Evolutionary conservation across 1,140 invertebrate genomes (phyloP).

Genomic region (Dendroctonus valens): DNA sequence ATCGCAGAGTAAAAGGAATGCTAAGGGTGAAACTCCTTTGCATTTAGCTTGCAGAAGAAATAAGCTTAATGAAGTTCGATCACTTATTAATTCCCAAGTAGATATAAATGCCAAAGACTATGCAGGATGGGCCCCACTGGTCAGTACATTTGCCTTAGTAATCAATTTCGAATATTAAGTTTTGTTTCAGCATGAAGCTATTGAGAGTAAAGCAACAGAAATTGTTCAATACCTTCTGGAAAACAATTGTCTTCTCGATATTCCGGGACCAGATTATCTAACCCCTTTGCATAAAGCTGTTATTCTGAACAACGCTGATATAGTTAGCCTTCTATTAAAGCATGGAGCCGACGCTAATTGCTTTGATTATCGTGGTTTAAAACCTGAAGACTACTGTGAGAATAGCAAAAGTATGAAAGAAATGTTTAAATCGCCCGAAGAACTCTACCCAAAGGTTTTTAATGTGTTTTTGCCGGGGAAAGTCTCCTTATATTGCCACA

Average conservation of each 20-base stretch:
- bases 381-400: conserved; percentile 29
- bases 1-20: conserved; percentile 46
- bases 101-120: conserved; percentile 73
- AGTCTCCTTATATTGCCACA: conserved; percentile 33
- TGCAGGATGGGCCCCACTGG: conserved; percentile 74
- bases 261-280: conserved; percentile 62
- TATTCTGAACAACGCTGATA: conserved; percentile 23
- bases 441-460: neutral
- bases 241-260: conserved; percentile 64
- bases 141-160: conserved; percentile 14
- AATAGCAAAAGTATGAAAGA: conserved; percentile 15
- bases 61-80: conserved; percentile 54
- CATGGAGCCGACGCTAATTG: conserved; percentile 35
- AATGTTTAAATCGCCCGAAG: conserved; percentile 12
- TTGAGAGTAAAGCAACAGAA: conserved; percentile 59
- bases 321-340: conserved; percentile 35
- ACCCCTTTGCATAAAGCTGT: conserved; percentile 73
- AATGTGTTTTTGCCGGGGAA: conserved; percentile 30
- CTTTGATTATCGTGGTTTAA: conserved; percentile 37
- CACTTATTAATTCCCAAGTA: conserved; percentile 61
- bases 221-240: conserved; percentile 63
- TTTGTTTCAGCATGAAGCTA: conserved; percentile 64
- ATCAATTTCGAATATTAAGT: conserved; percentile 10
- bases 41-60: conserved; percentile 59
- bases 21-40: conserved; percentile 60